These are phyloP conservation scores for Liodrosophila aerea DNA, from an alignment of 2,888 invertebrate species.

Conservation along the genomic window DNA sequence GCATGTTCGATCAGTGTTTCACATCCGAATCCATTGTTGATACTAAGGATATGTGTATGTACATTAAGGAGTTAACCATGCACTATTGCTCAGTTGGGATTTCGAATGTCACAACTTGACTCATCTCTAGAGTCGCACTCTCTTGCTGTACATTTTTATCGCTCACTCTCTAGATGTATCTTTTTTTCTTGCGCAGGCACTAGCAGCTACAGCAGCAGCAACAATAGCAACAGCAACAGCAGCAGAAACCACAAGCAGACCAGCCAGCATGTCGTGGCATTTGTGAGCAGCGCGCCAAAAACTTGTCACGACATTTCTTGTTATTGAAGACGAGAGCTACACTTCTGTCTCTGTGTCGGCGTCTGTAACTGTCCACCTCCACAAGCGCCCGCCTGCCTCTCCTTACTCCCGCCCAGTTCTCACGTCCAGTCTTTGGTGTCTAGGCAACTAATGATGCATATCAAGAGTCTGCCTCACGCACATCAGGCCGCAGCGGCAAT, in stretches of 20 bases:
- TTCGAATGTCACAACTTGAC: constrained; percentile 13
- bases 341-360: no score
- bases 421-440: constrained; percentile 41
- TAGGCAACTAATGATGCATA: constrained; percentile 73
- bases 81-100: no score
- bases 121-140: constrained; percentile 15
- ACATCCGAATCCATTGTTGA: no score
- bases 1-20: no score
- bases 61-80: no score
- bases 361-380: constrained; percentile 16
- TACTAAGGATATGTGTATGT: neutral
- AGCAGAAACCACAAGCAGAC: constrained; percentile 46
- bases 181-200: constrained; percentile 43
- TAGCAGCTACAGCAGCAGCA: constrained; percentile 37
- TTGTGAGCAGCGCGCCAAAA: constrained; percentile 61
- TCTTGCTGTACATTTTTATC: neutral
- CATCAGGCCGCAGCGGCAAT: constrained; percentile 80
- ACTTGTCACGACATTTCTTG: constrained; percentile 59
- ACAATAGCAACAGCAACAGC: constrained; percentile 26
- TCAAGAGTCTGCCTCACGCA: constrained; percentile 80
- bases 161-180: constrained; percentile 8
- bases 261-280: constrained; percentile 63
- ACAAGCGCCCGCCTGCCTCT: constrained; percentile 3
- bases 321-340: constrained; percentile 30
- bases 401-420: constrained; percentile 41